Conservation (phyloP, 2,888 invertebrate species). For the Macrosiphum euphorbiae region DNA sequence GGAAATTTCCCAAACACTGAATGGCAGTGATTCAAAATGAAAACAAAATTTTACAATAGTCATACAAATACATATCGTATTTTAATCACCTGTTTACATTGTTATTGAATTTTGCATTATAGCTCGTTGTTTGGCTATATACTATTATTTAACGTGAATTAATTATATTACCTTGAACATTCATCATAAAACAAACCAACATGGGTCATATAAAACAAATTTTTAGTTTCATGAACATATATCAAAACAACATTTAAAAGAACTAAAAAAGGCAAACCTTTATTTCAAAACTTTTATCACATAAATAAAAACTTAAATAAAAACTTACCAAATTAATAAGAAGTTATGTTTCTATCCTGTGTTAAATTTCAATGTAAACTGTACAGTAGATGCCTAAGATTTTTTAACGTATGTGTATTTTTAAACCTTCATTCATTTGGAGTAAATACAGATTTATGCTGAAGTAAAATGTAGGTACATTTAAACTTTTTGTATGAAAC, state of each 20-base stretch:
- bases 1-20: neutral
- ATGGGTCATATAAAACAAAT: neutral
- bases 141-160: neutral
- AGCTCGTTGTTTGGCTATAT: neutral
- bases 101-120: neutral
- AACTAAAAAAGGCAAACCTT: neutral
- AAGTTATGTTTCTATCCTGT: constrained; percentile 21
- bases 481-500: constrained; percentile 47
- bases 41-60: neutral
- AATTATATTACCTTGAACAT: neutral
- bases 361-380: constrained; percentile 48
- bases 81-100: neutral
- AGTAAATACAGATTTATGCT: constrained; percentile 36
- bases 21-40: neutral
- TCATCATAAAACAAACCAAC: neutral
- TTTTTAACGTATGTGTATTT: constrained; percentile 31
- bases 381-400: neutral
- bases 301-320: constrained; percentile 50
- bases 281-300: constrained; percentile 46
- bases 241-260: constrained; percentile 23
- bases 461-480: constrained; percentile 8
- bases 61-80: neutral
- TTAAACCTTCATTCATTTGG: neutral
- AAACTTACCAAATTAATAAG: constrained; percentile 53
- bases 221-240: neutral